Conservation (phyloP, 2,113 vertebrate genomes). For the Myrmecobius fasciatus region DNA sequence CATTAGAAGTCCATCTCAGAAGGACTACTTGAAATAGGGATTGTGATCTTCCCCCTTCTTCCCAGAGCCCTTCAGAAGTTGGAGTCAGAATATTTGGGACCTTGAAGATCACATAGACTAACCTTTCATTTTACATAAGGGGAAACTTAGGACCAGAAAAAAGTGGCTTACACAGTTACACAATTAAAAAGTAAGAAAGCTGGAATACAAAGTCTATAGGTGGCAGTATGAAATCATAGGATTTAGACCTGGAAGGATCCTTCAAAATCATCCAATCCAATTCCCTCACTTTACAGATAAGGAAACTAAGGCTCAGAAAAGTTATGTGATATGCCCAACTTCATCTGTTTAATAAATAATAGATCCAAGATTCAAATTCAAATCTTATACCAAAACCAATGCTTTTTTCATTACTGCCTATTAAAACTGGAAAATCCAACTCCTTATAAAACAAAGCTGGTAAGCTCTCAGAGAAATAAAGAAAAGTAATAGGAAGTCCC, state of each 20-base stretch:
- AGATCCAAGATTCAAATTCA: no score
- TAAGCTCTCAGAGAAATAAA: background rate
- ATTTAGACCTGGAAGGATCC: background rate
- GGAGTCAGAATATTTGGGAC: background rate
- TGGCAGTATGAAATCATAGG: background rate
- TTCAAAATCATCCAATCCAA: background rate
- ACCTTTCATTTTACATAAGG: background rate
- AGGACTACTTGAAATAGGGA: background rate
- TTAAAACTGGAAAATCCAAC: background rate
- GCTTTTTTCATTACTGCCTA: background rate
- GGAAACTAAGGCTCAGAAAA: background rate
- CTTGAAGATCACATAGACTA: background rate
- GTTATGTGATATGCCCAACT: background rate
- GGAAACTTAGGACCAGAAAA: background rate
- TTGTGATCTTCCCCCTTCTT: background rate
- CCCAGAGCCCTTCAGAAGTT: background rate
- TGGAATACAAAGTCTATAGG: background rate
- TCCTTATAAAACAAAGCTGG: background rate
- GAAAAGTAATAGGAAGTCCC: background rate
- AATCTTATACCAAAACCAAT: background rate
- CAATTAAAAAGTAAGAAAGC: background rate
- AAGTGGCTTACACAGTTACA: background rate
- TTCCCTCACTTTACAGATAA: background rate
- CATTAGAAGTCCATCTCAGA: background rate
- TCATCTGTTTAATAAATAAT: accelerated